Percentiles rank a stretch among this genome's conserved stretches.
These are phyloP conservation scores for Acleris laterana DNA, from an alignment of 2,888 invertebrate genomes.

Conservation along the genomic window DNA sequence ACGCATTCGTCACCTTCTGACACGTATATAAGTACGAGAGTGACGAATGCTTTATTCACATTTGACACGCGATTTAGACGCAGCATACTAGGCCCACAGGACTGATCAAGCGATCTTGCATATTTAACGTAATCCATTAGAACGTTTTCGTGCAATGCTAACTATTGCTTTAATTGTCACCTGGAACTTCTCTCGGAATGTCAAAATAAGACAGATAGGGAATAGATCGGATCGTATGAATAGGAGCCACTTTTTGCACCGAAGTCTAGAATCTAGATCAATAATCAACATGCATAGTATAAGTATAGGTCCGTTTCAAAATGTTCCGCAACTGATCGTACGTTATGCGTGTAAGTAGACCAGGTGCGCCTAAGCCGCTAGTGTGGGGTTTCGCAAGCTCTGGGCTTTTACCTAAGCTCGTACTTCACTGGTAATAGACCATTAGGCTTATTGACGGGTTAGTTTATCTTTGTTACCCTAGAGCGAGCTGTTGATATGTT, in stretches of 20 bases:
- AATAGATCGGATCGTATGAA: slow-evolving; percentile 1
- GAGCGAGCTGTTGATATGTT: slow-evolving; percentile 5
- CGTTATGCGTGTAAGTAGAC: slow-evolving; percentile 24
- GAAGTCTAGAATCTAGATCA: slow-evolving; percentile 33
- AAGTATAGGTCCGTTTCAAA: slow-evolving; percentile 26
- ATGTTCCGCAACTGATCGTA: slow-evolving; percentile 22
- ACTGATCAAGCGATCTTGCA: too few relatives aligned
- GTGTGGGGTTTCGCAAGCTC: slow-evolving; percentile 19
- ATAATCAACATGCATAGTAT: slow-evolving; percentile 9
- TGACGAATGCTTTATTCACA: too few relatives aligned
- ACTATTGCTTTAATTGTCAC: neutral
- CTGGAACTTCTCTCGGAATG: slow-evolving; percentile 13
- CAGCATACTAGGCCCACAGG: too few relatives aligned
- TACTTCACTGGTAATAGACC: slow-evolving; percentile 22
- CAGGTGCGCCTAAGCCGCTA: slow-evolving; percentile 15
- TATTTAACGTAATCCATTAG: too few relatives aligned
- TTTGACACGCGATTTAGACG: too few relatives aligned
- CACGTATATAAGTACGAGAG: too few relatives aligned
- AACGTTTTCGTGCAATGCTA: too few relatives aligned
- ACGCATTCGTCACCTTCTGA: too few relatives aligned
- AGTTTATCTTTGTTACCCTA: slow-evolving; percentile 27
- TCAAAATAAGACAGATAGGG: slow-evolving; percentile 26
- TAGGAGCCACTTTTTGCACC: slow-evolving; percentile 21
- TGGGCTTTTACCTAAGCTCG: slow-evolving; percentile 29
- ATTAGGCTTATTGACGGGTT: slow-evolving; percentile 25